Base-by-base conservation (phyloP, 1,140 invertebrate genomes). In the Nasonia longicornis region DNA sequence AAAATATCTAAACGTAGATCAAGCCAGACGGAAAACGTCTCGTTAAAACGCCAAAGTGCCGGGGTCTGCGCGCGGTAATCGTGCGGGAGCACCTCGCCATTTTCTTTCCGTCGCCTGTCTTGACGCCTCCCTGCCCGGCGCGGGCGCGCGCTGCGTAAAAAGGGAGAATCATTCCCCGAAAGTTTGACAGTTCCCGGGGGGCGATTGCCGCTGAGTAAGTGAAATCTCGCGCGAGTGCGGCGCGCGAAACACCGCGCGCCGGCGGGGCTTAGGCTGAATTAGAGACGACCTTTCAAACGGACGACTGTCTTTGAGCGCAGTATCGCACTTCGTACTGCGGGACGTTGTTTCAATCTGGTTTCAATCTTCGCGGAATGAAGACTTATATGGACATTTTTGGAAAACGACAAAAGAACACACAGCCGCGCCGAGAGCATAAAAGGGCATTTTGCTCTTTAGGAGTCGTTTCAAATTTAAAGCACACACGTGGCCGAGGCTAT, bases 1-100 rank as follows among this genome's bases (percentile, higher is more conserved):
- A 90, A 90, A 90, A 90, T 90, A 90, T 90, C 89, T 88, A 85
- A 87, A 89, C 88, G 86, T 87, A 87, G 88, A 89, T 89, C 88
- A 90, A 85, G 79, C 76, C 82, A 86, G 82, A 87, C 85, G 85
- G 86, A 83, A 74, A 74, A 84, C 85, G 86, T 86, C 87, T 88
- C 84, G 84, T 86, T 86, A 86, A 86, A 86, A 84, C 80, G 84
- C 79, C 83, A 86, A 87, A 88, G 81, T 84, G 82, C 81, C 81
- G 70, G 83, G 84, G 16, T 77, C 45, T 78, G 82, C 69, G 4
- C 7, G 22, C 20, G 64, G 64, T 67, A 67, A 67, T 72, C 84
- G 85, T 85, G 85, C 82, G 77, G 75, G 63, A 35, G 12, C 69
- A 16, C 10, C 71, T 26, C 42, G 71, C n/a, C 16, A 22, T 42